Base-by-base conservation (phyloP, 1,140 invertebrate genomes). In the Tachypleus tridentatus region DNA sequence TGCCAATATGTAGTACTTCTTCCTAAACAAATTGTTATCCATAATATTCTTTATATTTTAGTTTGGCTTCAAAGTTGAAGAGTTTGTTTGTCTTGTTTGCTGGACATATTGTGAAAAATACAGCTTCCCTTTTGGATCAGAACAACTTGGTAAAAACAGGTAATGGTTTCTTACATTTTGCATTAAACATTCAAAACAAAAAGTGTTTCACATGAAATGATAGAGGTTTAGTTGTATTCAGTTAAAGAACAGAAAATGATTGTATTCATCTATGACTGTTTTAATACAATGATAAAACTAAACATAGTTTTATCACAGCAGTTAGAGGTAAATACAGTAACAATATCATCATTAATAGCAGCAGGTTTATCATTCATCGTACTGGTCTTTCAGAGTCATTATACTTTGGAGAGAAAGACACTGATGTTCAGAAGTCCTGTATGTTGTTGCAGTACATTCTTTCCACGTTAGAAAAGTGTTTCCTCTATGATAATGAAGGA, bases 11-110 rank as follows among this genome's bases (percentile, higher is more conserved):
- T 29, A 2, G 29, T 29, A 29, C 2, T 29, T 29, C 29, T 29
- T 29, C 29, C 0, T 29, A 29, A 29, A 29, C 29, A 29, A 29
- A 29, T 2, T 54, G 53, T 7, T 54, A 54, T 8, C 3, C 7
- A 54, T 8, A n/a, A 54, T 8, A 54, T 54, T 8, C n/a, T 54
- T 54, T 54, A n/a, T 54, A 8, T 8, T 8, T 54, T 54, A 54
- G 53, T 54, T 84, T 95, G 63, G 89, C 91, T 0, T 85, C 89
- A 59, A 84, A 84, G 61, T 76, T 97, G 6, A 91, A 93, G 76
- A 88, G 88, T 48, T 77, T 97, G 0, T 97, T 97, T 75, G 85
- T 91, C 3, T 76, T 93, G 49, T 95, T 97, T 76, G 91, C 91
- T 60, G 86, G 86, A 4, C 86, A 90, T 71, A 87, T 95, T 69